These are phyloP conservation scores for Orgyia antiqua DNA, from an alignment of 2,888 invertebrate species.

Conservation along the genomic window DNA sequence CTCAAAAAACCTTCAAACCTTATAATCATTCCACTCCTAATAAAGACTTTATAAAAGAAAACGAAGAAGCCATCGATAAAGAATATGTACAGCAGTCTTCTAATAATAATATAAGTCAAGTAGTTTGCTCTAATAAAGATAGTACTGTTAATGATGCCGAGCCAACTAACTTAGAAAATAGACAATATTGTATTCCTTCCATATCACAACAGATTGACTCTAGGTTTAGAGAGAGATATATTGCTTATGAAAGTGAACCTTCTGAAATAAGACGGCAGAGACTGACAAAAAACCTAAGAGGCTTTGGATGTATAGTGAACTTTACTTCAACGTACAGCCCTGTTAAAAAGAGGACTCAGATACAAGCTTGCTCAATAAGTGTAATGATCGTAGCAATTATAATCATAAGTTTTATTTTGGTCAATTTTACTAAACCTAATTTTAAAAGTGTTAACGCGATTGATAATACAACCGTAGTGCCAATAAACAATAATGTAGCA, in stretches of 20 bases:
- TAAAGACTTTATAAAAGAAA: constrained; percentile 26
- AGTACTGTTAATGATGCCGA: constrained; percentile 28
- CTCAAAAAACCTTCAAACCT: constrained; percentile 49
- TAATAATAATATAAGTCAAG: constrained; percentile 28
- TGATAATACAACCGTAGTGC: constrained; percentile 68
- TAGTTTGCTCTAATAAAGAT: constrained; percentile 27
- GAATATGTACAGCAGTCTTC: constrained; percentile 10
- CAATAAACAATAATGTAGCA: constrained; percentile 58
- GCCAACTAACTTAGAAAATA: constrained; percentile 29
- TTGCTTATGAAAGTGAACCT: constrained; percentile 49
- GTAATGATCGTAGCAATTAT: constrained; percentile 72
- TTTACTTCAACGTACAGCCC: constrained; percentile 63
- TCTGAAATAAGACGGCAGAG: constrained; percentile 46
- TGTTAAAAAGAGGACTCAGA: constrained; percentile 67
- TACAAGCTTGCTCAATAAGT: constrained; percentile 75
- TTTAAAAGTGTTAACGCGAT: constrained; percentile 50
- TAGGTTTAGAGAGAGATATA: constrained; percentile 58
- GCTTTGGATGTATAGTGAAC: constrained; percentile 66
- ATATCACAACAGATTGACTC: constrained; percentile 65
- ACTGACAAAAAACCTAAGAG: constrained; percentile 67
- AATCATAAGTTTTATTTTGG: constrained; percentile 71
- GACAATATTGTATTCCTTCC: constrained; percentile 58
- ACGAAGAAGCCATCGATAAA: constrained; percentile 27
- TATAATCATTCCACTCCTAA: constrained; percentile 64
- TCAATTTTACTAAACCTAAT: constrained; percentile 67